Evolutionary conservation across 1,140 invertebrate species (phyloP).

Genomic region (Sipha flava): DNA sequence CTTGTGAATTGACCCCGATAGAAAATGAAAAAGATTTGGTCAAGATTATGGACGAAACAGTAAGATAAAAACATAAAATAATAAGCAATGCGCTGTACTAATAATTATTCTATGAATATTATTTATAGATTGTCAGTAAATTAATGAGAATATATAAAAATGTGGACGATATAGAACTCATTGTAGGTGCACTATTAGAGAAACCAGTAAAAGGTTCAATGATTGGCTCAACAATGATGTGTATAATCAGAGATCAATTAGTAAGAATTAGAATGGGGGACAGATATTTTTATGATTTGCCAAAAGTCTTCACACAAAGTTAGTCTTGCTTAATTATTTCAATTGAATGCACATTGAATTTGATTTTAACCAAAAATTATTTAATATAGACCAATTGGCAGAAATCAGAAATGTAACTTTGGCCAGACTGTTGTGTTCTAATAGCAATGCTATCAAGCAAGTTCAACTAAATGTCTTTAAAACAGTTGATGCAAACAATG

Average conservation of each 20-base stretch:
- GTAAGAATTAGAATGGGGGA: conserved; percentile 62
- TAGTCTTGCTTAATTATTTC: conserved; percentile 29
- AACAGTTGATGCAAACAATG: too few relatives aligned
- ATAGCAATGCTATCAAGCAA: conserved; percentile 50
- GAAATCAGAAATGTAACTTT: conserved; percentile 44
- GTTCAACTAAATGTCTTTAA: too few relatives aligned
- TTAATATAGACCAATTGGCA: conserved; percentile 21
- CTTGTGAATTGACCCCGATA: conserved; percentile 57
- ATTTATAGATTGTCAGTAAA: not conserved
- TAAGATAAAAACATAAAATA: too few relatives aligned
- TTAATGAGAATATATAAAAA: conserved; percentile 46
- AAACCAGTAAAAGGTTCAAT: conserved; percentile 53
- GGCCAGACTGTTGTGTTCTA: conserved; percentile 62
- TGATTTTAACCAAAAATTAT: not conserved
- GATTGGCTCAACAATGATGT: conserved; percentile 75
- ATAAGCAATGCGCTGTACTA: not conserved
- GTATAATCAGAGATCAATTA: conserved; percentile 78
- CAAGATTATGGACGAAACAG: conserved; percentile 50
- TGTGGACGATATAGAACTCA: conserved; percentile 72
- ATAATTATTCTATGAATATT: too few relatives aligned
- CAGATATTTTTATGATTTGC: conserved; percentile 68
- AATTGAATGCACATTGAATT: not conserved
- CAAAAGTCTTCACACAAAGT: conserved; percentile 58
- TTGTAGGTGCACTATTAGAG: conserved; percentile 71
- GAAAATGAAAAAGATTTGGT: conserved; percentile 50